Evolutionary conservation across 2,113 vertebrate species (phyloP).

Genomic region (Aix galericulata): DNA sequence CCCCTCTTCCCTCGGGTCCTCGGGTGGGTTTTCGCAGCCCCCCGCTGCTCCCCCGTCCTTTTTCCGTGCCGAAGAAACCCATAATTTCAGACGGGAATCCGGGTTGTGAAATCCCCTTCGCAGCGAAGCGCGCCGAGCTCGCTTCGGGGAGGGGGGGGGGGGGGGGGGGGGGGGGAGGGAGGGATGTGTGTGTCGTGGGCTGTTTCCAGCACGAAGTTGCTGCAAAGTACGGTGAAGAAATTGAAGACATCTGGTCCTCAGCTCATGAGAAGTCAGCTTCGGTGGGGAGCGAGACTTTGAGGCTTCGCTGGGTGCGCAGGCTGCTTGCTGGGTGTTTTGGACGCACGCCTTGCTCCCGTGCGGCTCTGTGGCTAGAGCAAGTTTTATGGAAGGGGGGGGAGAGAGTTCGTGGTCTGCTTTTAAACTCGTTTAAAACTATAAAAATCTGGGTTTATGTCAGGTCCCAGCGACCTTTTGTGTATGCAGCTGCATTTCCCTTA

Average conservation of each 20-base stretch:
- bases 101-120: slow-evolving; percentile 37
- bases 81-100: not conserved
- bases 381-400: not conserved
- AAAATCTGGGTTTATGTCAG: not conserved
- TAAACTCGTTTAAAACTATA: not conserved
- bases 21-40: not conserved
- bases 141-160: not conserved
- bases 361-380: not conserved
- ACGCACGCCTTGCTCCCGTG: not conserved
- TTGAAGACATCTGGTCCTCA: slow-evolving; percentile 39
- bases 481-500: not conserved
- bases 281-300: not conserved
- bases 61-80: not conserved
- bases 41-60: not conserved
- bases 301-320: not conserved
- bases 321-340: not conserved
- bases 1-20: too few species aligned
- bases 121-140: not conserved
- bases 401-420: not conserved
- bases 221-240: slow-evolving; percentile 12
- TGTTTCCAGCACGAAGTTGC: slow-evolving; percentile 19
- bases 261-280: not conserved
- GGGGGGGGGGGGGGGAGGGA: too few species aligned
- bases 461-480: not conserved
- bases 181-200: not conserved